Evolutionary conservation across 2,888 invertebrate genomes (phyloP), one percentile per base, ranked within the genome.

Genomic region (Sylvicola fuscatus): DNA sequence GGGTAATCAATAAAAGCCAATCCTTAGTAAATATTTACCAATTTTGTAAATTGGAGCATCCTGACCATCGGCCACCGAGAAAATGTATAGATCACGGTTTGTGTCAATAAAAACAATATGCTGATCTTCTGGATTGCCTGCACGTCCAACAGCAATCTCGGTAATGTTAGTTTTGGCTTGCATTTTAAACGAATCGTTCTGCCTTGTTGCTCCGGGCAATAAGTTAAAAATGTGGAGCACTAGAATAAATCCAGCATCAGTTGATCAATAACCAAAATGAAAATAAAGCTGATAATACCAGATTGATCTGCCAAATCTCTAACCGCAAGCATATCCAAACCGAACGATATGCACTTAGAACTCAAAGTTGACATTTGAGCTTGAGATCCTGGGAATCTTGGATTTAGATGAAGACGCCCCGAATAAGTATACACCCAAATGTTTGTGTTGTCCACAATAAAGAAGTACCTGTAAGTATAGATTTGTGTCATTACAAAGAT

Each of bases 381-480:
- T 39, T 83, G 70, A 56, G 87, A 77, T 32, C 83, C 80, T 3
- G 75, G 72, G 74, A 84, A 86, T 37, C 80, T 73, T 0, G 93
- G 87, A 44, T 80, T 76, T 8, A 86, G 76, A 15, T 86, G 63
- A 30, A 87, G 61, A 33, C 90, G 70, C 0, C 97, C 97, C 53
- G 93, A 90, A 49, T 92, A 98, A 39, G 81, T 86, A 56, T 92
- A 92, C 5, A 97, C 68, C 43, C 82, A 81, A 11, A 93, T 65
- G 2, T 75, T 72, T 14, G 72, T 69, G 43, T 80, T 74, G 56
- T 97, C 95, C 32, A 92, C 77, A 32, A 95, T 61, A 45, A 93
- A 65, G 49, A 98, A 77, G 49, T 89, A 81, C 52, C 93, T 93
- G 50, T 7, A 64, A 61, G 16, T 3, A 31, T 31, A 14, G 27